Evolutionary conservation across 2,113 vertebrate species (phyloP).

Genomic region (Zapornia atra): DNA sequence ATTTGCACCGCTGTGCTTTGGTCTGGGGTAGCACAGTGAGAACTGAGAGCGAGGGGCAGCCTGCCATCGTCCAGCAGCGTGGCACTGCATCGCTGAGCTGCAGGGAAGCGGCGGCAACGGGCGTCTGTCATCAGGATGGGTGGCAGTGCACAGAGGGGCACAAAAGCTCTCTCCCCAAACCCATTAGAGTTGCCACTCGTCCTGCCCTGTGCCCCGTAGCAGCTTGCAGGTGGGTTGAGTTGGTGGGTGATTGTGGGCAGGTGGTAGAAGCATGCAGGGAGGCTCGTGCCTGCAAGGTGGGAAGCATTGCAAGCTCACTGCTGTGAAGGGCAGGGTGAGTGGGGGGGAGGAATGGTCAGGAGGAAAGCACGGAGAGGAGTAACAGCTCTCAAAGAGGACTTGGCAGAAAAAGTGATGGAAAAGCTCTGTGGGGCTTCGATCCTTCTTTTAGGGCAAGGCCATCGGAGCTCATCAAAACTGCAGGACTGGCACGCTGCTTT

Average conservation of each 20-base stretch:
- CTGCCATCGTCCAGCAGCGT: too few relatives aligned
- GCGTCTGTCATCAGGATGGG: rapidly evolving
- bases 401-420: background rate
- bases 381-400: background rate
- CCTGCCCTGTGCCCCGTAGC: background rate
- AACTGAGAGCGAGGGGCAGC: background rate
- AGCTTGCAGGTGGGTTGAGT: background rate
- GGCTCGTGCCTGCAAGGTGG: background rate
- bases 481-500: rapidly evolving
- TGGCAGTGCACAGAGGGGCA: background rate
- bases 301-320: background rate
- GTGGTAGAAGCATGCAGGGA: background rate
- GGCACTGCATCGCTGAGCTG: background rate
- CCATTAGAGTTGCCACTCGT: background rate
- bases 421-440: rapidly evolving
- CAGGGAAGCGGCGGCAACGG: too few relatives aligned
- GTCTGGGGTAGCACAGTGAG: background rate
- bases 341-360: background rate
- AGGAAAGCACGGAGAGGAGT: rapidly evolving
- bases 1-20: background rate
- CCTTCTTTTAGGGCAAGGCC: background rate
- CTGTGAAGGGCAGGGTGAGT: background rate
- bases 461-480: too few relatives aligned
- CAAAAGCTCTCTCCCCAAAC: rapidly evolving
- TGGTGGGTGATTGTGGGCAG: too few relatives aligned